phyloP scores from a whole-genome alignment of 2,113 vertebrate species.

The Daphoenositta chrysoptera region DNA sequence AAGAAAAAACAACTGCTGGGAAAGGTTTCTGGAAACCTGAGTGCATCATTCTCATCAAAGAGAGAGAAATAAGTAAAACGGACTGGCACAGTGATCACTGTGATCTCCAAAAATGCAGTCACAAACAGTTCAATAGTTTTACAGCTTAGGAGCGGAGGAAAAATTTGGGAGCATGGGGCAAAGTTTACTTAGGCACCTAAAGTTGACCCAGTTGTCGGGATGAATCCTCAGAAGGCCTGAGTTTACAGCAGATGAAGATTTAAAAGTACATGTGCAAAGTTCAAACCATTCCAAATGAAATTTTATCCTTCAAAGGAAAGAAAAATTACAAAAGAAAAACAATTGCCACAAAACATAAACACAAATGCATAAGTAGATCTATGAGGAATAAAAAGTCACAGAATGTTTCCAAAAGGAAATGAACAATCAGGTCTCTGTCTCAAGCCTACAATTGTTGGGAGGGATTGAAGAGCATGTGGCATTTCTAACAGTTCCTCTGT shows the following conservation, averaged over 20 bases:
- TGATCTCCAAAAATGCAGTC: neutral
- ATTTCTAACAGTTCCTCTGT: slow-evolving; percentile 7
- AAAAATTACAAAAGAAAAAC: neutral
- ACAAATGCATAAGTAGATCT: neutral
- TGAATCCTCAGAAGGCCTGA: neutral
- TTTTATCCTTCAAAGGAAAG: neutral
- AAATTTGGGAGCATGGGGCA: neutral
- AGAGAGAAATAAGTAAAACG: neutral
- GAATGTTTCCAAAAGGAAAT: neutral
- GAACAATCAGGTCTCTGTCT: neutral
- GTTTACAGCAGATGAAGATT: neutral
- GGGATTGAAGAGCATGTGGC: neutral
- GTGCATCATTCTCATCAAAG: neutral
- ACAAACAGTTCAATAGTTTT: neutral
- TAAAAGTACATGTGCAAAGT: neutral
- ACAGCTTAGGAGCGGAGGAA: rapidly evolving
- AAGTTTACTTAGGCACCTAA: neutral
- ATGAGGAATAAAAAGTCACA: neutral
- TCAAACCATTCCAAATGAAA: neutral
- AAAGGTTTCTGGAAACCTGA: neutral
- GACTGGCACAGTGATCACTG: neutral
- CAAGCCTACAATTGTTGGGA: neutral
- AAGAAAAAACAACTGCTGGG: neutral
- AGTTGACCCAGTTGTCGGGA: neutral
- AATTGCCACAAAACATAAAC: neutral